Evolutionary conservation across 2,113 vertebrate genomes (phyloP), one percentile per base, ranked within the genome.

Genomic region (Acanthisitta chloris): DNA sequence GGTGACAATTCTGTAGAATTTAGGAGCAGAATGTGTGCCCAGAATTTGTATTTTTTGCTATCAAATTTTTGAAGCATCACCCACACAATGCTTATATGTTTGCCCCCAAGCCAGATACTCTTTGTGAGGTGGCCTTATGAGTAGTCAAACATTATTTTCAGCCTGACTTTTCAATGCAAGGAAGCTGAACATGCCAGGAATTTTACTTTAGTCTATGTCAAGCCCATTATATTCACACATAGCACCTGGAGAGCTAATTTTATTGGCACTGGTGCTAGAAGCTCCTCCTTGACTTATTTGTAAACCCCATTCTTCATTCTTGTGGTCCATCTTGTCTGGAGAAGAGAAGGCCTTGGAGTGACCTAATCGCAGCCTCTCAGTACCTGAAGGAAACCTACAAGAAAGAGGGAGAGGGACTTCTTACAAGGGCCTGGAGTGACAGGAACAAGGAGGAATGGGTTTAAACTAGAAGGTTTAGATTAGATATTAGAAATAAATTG

Each of bases 131-230:
- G 66, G 51, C 64, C 80, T 84, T 85, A 33, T 28, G 54, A 84
- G 14, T 74, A 89, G 83, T 80, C 95, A 91, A 42, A 77, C 58
- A 55, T 48, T 72, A 25, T 88, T 89, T 95, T 42, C 51, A 95
- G 58, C 42, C 42, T 71, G 86, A 51, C 43, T 78, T 62, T 80
- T 88, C 46, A 62, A 59, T n/a, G 67, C 43, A n/a, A 83, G 57
- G 45, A 70, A 81, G 45, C 42, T 61, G 43, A 90, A 9, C 25
- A 42, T 14, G 43, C 40, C 67, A 4, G 17, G 79, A 58, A 55
- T 51, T 80, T n/a, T 7, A 31, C 61, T 9, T 79, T 61, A 20
- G 36, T 34, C 72, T 11, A 7, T 61, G 81, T 38, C 59, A 43
- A 28, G 17, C 19, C 58, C 21, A 10, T 51, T 61, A 38, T 48